Percentiles rank a stretch among this genome's conserved stretches.
Evolutionary conservation across 2,113 vertebrate species (phyloP).

Genomic region (Lamprotornis superbus): DNA sequence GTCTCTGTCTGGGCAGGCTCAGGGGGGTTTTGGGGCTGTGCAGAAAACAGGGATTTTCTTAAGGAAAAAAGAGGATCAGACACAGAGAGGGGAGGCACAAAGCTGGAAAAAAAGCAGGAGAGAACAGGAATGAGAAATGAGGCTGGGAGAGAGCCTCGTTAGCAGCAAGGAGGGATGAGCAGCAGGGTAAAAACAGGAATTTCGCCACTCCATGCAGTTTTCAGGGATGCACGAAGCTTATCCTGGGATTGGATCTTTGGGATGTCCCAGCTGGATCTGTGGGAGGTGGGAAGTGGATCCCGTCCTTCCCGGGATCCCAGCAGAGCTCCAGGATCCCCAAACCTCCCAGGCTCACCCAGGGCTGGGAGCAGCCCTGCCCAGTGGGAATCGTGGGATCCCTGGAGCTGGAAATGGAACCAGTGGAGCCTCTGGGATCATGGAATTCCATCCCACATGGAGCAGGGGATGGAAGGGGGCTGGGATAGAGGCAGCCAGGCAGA

Average conservation of each 20-base stretch:
- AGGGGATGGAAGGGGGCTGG: neutral
- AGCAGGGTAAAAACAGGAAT: neutral
- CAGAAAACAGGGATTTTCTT: neutral
- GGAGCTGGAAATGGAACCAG: neutral
- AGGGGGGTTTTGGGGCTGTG: neutral
- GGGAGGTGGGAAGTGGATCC: neutral
- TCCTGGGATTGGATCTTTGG: neutral
- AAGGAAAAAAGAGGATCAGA: neutral
- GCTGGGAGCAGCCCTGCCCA: neutral
- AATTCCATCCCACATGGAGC: neutral
- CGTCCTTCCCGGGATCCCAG: neutral
- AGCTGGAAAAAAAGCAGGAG: neutral
- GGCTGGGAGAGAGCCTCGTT: neutral
- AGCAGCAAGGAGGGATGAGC: neutral
- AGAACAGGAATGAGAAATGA: conserved; percentile 34
- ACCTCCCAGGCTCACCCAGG: neutral
- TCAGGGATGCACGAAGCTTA: neutral
- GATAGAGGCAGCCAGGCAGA: neutral
- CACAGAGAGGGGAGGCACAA: neutral
- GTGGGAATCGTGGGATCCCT: neutral
- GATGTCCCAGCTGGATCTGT: neutral
- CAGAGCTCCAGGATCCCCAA: neutral
- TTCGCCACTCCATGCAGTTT: neutral
- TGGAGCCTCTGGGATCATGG: neutral
- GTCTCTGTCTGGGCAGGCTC: neutral